Evolutionary conservation across 2,888 invertebrate species (phyloP).

Genomic region (Drosophila niveifrons): DNA sequence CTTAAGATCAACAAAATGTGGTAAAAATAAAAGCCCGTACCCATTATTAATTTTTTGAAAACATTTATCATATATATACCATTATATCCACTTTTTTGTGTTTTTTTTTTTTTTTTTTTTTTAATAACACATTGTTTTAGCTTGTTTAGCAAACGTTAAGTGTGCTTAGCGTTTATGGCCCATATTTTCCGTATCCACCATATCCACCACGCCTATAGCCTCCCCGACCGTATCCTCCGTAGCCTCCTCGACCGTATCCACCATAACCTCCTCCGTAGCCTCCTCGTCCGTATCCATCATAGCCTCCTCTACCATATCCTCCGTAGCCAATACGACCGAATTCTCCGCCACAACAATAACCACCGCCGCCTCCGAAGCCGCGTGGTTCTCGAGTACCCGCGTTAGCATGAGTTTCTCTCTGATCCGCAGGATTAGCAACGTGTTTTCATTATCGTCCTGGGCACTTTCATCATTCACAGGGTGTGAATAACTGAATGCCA

Average conservation of each 20-base stretch:
- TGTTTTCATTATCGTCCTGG: not conserved
- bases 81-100: too few species aligned
- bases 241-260: slow-evolving; percentile 35
- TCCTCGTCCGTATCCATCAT: slow-evolving; percentile 29
- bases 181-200: slow-evolving; percentile 1
- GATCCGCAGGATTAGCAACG: slow-evolving; percentile 40
- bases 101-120: too few species aligned
- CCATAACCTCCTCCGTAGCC: slow-evolving; percentile 38
- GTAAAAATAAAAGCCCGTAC: too few species aligned
- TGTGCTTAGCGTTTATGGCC: too few species aligned
- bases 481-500: slow-evolving; percentile 40
- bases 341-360: slow-evolving; percentile 35
- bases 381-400: slow-evolving; percentile 42
- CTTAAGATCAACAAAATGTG: too few species aligned
- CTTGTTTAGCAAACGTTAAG: not conserved
- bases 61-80: too few species aligned
- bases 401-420: slow-evolving; percentile 44
- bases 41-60: too few species aligned
- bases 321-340: too few species aligned
- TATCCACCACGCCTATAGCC: slow-evolving; percentile 5
- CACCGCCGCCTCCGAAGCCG: slow-evolving; percentile 28
- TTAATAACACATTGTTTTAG: too few species aligned
- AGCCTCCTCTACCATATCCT: too few species aligned
- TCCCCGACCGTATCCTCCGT: slow-evolving; percentile 24
- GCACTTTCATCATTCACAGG: slow-evolving; percentile 21